Evolutionary conservation across 2,888 invertebrate genomes (phyloP).

Genomic region (Lasius fuliginosus): DNA sequence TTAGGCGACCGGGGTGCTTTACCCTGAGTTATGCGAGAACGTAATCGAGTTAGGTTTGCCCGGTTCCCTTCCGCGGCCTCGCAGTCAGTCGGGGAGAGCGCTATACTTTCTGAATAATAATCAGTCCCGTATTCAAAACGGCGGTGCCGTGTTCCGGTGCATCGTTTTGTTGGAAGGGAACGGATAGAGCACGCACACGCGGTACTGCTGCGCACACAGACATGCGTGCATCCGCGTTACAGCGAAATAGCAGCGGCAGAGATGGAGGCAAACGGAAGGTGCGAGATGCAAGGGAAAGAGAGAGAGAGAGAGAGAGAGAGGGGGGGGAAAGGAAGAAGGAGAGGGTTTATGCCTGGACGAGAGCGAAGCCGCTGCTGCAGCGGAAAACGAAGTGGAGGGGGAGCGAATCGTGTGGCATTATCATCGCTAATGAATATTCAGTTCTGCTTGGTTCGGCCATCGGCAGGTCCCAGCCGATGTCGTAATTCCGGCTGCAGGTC

Average conservation of each 20-base stretch:
- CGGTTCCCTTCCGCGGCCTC: conserved; percentile 42
- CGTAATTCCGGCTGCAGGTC: conserved; percentile 75
- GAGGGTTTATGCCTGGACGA: conserved; percentile 20
- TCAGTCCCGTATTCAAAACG: conserved; percentile 77
- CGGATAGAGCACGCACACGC: conserved; percentile 28
- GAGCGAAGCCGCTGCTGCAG: conserved; percentile 46
- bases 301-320: conserved; percentile 57
- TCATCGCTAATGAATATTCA: conserved; percentile 84
- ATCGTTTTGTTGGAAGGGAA: conserved; percentile 45
- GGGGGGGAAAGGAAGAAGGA: background rate
- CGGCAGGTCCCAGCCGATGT: conserved; percentile 75
- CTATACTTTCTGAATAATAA: conserved; percentile 78
- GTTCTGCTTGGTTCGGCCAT: conserved; percentile 79
- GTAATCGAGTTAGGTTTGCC: conserved; percentile 75
- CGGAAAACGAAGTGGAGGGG: conserved; percentile 50
- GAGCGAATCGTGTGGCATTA: conserved; percentile 78
- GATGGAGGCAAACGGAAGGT: conserved; percentile 62
- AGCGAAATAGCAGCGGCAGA: conserved; percentile 40
- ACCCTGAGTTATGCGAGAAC: conserved; percentile 73
- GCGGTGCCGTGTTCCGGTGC: conserved; percentile 12
- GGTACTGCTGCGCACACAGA: conserved; percentile 14
- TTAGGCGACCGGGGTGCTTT: conserved; percentile 35
- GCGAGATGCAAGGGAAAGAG: conserved; percentile 46
- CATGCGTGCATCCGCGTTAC: conserved; percentile 49
- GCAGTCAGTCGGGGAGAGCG: conserved; percentile 69